Evolutionary conservation across 2,888 invertebrate species (phyloP).

Genomic region (Fragum sueziense): DNA sequence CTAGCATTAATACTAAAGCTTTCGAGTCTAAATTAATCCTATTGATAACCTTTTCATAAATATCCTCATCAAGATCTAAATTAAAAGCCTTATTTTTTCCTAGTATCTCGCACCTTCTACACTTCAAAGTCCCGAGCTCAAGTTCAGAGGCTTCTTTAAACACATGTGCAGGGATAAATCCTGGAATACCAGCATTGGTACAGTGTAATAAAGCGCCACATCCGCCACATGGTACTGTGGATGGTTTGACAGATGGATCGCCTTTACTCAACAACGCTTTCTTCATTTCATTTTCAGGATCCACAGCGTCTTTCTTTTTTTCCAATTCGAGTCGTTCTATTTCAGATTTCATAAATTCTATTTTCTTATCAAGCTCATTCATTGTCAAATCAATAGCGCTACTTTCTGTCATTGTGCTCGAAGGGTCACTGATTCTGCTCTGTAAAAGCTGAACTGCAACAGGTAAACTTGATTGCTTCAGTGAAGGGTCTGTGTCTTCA

Average conservation of each 20-base stretch:
- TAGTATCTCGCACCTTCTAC: conserved; percentile 94
- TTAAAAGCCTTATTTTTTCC: conserved; percentile 92
- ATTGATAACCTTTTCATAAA: conserved; percentile 89
- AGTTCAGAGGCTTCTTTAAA: conserved; percentile 65
- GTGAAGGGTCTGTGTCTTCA: not conserved
- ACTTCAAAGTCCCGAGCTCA: conserved; percentile 84
- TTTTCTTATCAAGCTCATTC: not conserved
- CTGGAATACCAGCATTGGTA: conserved; percentile 84
- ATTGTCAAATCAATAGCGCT: not conserved
- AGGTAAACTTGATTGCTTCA: not conserved
- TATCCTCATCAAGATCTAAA: conserved; percentile 89
- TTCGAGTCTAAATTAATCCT: conserved; percentile 86
- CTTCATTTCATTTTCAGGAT: conserved; percentile 5
- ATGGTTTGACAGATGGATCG: conserved; percentile 86
- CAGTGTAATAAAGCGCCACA: conserved; percentile 91
- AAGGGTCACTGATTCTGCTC: not conserved
- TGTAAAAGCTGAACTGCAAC: not conserved
- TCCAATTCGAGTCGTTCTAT: not conserved
- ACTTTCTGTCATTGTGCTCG: not conserved
- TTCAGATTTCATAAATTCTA: not conserved
- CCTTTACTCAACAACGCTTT: conserved; percentile 84
- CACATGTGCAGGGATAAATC: conserved; percentile 82
- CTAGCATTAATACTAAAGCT: conserved; percentile 91
- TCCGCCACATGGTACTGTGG: conserved; percentile 92
- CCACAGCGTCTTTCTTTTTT: not conserved